Evolutionary conservation across 1,140 invertebrate genomes (phyloP).

Genomic region (Octopus bimaculoides): DNA sequence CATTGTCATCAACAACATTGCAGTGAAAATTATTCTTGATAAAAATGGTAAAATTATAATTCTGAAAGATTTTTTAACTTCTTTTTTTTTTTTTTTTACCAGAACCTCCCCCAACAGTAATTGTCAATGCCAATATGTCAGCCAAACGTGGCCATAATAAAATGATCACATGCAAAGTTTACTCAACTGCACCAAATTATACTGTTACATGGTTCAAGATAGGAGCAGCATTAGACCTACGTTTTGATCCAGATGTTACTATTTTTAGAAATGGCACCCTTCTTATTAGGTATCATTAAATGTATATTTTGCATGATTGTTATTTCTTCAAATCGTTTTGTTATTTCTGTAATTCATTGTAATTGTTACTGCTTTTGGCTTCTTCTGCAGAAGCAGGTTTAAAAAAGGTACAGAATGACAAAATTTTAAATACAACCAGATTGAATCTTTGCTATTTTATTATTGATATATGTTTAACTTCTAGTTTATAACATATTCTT

Average conservation of each 20-base stretch:
- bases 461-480: too few species aligned
- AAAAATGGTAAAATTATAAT: too few species aligned
- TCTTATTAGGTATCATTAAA: conserved; percentile 35
- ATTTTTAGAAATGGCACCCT: conserved; percentile 46
- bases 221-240: conserved; percentile 23
- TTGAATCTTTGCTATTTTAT: too few species aligned
- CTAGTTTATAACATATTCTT: too few species aligned
- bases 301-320: neutral
- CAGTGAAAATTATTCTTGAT: too few species aligned
- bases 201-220: conserved; percentile 58
- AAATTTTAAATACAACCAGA: too few species aligned
- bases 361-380: too few species aligned
- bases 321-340: neutral
- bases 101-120: conserved; percentile 62
- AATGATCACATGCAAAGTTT: conserved; percentile 57
- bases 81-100: conserved; percentile 22
- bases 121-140: conserved; percentile 55
- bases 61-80: neutral
- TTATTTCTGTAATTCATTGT: too few species aligned
- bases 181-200: conserved; percentile 55
- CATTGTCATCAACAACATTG: too few species aligned
- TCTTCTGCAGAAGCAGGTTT: too few species aligned
- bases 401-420: too few species aligned
- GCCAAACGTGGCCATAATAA: conserved; percentile 55
- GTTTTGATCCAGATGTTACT: conserved; percentile 22